Evolutionary conservation across 2,113 vertebrate genomes (phyloP).

Genomic region (Chitala chitala): DNA sequence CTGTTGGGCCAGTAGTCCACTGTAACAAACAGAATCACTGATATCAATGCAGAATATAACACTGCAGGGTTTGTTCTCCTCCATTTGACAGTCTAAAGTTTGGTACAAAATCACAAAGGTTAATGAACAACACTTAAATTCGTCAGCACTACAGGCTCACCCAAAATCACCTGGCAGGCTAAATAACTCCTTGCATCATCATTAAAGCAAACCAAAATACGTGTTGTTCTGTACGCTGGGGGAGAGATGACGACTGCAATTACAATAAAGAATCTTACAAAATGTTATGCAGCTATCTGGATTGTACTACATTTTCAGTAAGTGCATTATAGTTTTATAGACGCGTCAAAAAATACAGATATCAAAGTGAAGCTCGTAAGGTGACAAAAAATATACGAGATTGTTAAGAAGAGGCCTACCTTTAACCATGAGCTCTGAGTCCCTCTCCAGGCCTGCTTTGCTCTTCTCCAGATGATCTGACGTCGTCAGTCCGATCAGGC

Average conservation of each 20-base stretch:
- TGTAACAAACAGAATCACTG: not conserved
- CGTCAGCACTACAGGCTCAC: too few species aligned
- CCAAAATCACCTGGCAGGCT: not conserved
- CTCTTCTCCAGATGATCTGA: constrained; percentile 63
- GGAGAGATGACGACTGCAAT: too few species aligned
- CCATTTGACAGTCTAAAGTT: not conserved
- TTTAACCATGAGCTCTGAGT: constrained; percentile 77
- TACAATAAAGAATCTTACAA: too few species aligned
- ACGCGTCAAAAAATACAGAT: not conserved
- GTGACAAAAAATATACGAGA: not conserved
- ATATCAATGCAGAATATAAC: not conserved
- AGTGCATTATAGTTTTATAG: not conserved
- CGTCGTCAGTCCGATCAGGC: constrained; percentile 62
- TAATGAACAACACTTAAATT: not conserved
- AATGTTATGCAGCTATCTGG: too few species aligned
- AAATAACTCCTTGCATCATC: too few species aligned
- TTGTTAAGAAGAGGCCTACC: constrained; percentile 57
- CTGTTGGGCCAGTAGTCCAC: not conserved
- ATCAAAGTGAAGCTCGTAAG: too few species aligned
- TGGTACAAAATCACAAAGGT: not conserved
- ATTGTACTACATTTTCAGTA: not conserved
- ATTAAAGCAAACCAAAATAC: too few species aligned
- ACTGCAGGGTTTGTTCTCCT: not conserved
- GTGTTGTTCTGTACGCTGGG: too few species aligned
- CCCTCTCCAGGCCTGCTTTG: constrained; percentile 69